These are phyloP conservation scores for Protonemura montana DNA, from an alignment of 2,888 invertebrate species.

Conservation along the genomic window DNA sequence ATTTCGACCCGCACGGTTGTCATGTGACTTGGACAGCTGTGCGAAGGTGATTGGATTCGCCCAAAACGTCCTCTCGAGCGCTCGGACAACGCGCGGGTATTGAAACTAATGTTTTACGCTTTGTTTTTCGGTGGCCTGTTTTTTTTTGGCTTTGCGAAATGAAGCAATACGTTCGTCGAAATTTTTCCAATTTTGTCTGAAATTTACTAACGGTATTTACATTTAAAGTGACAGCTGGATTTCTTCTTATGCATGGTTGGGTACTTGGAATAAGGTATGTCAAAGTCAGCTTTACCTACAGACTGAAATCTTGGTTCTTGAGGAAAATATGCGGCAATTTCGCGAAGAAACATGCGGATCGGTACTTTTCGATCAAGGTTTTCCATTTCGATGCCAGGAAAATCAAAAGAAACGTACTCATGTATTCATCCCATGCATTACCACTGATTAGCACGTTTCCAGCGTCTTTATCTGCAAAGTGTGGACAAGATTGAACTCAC, in stretches of 20 bases:
- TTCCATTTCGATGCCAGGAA: too few relatives aligned
- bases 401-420: too few relatives aligned
- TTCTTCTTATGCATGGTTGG: too few relatives aligned
- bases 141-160: background rate
- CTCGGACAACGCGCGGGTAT: background rate
- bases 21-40: background rate
- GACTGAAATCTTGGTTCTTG: too few relatives aligned
- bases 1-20: background rate
- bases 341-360: too few relatives aligned
- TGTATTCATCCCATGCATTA: too few relatives aligned
- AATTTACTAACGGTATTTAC: background rate
- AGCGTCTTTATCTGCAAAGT: too few relatives aligned
- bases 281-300: too few relatives aligned
- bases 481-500: slow-evolving; percentile 63
- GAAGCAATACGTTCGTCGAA: background rate
- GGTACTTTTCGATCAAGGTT: too few relatives aligned
- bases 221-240: background rate
- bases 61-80: background rate
- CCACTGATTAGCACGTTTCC: too few relatives aligned
- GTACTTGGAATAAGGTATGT: too few relatives aligned
- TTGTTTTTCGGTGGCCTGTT: background rate
- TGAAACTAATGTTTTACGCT: background rate
- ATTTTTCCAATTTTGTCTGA: background rate
- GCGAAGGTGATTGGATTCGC: slow-evolving; percentile 4
- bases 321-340: too few relatives aligned